These are phyloP conservation scores for Charina bottae DNA, from an alignment of 2,113 vertebrate genomes.

Conservation along the genomic window DNA sequence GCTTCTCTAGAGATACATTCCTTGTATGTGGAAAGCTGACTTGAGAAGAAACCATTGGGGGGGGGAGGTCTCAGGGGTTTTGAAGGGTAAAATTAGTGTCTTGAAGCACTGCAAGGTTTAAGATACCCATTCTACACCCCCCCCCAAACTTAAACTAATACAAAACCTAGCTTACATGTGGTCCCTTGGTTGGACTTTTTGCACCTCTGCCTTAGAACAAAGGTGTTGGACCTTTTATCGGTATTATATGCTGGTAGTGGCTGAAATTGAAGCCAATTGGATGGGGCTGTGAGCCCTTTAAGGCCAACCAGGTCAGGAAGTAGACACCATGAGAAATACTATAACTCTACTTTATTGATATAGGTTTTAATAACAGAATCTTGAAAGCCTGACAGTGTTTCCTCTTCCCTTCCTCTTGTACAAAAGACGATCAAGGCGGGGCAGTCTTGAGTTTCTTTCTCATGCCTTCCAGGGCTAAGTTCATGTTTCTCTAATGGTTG, in stretches of 20 bases:
- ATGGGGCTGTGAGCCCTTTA: neutral
- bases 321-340: neutral
- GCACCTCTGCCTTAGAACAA: neutral
- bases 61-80: neutral
- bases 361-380: neutral
- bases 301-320: neutral
- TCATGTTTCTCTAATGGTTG: neutral
- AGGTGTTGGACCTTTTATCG: neutral
- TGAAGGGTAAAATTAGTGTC: neutral
- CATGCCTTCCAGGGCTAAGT: neutral
- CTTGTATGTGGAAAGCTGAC: neutral
- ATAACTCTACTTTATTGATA: neutral
- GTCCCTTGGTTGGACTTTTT: neutral
- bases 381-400: neutral
- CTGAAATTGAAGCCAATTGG: neutral
- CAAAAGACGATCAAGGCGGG: neutral
- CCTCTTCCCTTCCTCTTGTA: neutral
- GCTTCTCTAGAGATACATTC: neutral
- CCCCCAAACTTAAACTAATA: neutral
- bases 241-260: neutral
- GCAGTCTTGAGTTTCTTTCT: neutral
- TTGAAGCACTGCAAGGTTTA: neutral
- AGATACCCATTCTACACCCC: neutral
- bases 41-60: neutral
- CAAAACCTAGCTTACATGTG: neutral